Conservation (phyloP, 2,888 invertebrate genomes). For the Cactoblastis cactorum region DNA sequence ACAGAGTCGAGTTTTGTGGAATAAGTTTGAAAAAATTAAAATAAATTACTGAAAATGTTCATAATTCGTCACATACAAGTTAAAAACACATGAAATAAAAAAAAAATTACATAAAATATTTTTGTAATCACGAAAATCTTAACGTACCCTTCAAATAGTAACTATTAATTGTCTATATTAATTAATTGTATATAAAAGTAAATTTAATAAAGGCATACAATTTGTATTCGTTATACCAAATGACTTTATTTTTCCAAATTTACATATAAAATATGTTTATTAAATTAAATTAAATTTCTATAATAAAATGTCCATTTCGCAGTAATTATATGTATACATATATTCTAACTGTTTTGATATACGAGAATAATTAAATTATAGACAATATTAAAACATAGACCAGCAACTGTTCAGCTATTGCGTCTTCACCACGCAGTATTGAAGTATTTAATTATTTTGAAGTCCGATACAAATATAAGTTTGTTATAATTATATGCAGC, state of each 20-base stretch:
- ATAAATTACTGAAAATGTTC: background rate
- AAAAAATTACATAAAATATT: background rate
- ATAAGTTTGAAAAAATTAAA: background rate
- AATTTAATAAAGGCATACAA: slow-evolving; percentile 12
- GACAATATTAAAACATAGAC: no score
- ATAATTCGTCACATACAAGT: background rate
- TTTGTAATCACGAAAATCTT: slow-evolving; percentile 10
- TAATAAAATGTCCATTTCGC: no score
- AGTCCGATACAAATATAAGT: no score
- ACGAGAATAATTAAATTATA: no score
- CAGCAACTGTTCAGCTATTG: no score
- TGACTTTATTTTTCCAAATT: background rate
- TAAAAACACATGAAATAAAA: background rate
- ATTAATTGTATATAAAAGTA: slow-evolving; percentile 12
- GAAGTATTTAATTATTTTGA: no score
- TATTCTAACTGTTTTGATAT: no score
- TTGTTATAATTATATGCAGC: no score
- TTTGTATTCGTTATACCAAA: background rate
- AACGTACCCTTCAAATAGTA: slow-evolving; percentile 12
- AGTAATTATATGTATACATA: no score
- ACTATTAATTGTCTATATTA: slow-evolving; percentile 11
- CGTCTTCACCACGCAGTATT: no score
- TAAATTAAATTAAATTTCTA: no score
- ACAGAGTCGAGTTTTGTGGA: background rate
- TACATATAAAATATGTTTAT: no score